Percentiles rank a stretch among this genome's conserved stretches.
Conservation (phyloP, 2,888 invertebrate genomes). For the Sphinx pinastri region DNA sequence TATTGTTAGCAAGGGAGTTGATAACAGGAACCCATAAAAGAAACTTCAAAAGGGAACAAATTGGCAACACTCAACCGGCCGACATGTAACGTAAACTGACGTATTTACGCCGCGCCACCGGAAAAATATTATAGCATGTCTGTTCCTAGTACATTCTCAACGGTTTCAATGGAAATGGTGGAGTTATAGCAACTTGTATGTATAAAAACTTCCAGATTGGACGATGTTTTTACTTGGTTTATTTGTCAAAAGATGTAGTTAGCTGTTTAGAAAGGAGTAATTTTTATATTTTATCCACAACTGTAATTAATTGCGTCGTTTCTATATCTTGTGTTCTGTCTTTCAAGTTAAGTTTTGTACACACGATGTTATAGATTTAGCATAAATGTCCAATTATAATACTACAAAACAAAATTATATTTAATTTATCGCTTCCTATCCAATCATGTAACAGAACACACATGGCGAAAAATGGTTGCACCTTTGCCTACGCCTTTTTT, state of each 20-base stretch:
- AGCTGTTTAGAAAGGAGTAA: no score
- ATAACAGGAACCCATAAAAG: neutral
- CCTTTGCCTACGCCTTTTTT: no score
- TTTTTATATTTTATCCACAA: no score
- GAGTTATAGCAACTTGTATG: conserved; percentile 3
- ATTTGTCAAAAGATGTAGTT: neutral
- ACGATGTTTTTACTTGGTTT: neutral
- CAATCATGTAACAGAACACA: no score
- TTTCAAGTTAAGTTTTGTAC: no score
- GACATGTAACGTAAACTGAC: conserved; percentile 9
- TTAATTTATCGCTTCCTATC: no score
- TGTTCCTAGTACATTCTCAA: neutral
- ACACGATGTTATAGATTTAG: no score
- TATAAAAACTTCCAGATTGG: neutral
- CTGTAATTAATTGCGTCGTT: no score
- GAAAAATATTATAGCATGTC: conserved; percentile 11
- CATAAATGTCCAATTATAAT: no score
- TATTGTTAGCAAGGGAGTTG: neutral
- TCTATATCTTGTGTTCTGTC: no score
- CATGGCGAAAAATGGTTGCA: no score
- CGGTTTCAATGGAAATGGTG: conserved; percentile 3
- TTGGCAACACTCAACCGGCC: conserved; percentile 1
- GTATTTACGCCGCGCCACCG: conserved; percentile 11
- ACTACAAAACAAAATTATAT: no score
- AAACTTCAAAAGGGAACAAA: conserved; percentile 15